Conservation (phyloP, 2,888 invertebrate genomes). For the Caenorhabditis sp. region DNA sequence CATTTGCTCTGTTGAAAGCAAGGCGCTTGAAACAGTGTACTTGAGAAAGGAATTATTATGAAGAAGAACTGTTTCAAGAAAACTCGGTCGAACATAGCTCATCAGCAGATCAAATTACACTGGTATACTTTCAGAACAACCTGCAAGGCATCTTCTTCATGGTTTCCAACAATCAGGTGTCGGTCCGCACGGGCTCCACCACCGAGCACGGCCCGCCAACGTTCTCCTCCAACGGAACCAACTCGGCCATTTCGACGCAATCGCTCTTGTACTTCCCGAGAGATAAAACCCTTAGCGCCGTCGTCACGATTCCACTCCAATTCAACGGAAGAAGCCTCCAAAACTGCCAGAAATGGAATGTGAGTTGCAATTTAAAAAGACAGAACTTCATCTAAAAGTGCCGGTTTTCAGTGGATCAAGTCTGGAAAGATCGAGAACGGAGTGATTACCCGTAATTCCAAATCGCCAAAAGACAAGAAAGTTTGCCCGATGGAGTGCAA, state of each 20-base stretch:
- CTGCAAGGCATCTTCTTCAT: constrained; percentile 46
- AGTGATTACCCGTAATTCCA: constrained; percentile 15
- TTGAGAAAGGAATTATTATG: no score
- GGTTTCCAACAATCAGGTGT: constrained; percentile 45
- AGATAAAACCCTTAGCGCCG: constrained; percentile 39
- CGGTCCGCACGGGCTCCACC: constrained; percentile 36
- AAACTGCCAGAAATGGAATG: constrained; percentile 50
- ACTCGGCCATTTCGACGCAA: constrained; percentile 16
- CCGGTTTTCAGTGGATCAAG: constrained; percentile 37
- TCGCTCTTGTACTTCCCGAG: constrained; percentile 38
- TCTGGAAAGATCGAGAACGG: constrained; percentile 46
- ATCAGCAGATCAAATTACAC: no score
- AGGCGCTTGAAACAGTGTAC: no score
- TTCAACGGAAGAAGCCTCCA: constrained; percentile 40
- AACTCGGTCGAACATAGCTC: no score
- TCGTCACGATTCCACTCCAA: constrained; percentile 27
- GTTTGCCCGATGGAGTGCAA: constrained; percentile 55
- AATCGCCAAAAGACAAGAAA: constrained; percentile 46
- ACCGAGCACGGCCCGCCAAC: constrained; percentile 45
- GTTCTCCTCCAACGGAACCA: constrained; percentile 18
- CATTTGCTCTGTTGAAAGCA: no score
- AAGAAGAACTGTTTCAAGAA: no score
- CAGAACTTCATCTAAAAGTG: neutral
- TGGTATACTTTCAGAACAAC: constrained; percentile 44
- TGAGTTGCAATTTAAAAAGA: constrained; percentile 1